Evolutionary conservation across 2,113 vertebrate genomes (phyloP).

Genomic region (Mohoua ochrocephala): DNA sequence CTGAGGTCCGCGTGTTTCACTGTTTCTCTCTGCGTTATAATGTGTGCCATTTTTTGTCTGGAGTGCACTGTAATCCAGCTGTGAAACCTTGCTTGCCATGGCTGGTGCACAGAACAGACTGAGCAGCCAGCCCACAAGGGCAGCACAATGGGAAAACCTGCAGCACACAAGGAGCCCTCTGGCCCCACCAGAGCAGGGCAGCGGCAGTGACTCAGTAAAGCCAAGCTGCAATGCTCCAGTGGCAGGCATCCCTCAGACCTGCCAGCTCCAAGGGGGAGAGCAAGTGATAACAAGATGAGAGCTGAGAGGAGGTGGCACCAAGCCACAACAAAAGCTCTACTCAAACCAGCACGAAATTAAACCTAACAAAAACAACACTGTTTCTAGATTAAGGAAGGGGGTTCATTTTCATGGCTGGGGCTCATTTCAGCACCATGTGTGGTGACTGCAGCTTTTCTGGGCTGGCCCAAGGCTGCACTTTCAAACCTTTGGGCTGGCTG

Average conservation of each 20-base stretch:
- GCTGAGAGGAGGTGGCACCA: neutral
- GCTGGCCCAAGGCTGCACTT: neutral
- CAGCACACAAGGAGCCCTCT: neutral
- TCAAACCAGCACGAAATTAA: neutral
- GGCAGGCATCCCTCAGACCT: neutral
- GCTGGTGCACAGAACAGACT: neutral
- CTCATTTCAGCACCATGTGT: neutral
- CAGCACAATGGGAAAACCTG: neutral
- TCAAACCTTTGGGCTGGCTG: neutral
- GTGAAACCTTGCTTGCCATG: neutral
- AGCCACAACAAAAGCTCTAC: neutral
- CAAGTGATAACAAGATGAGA: neutral
- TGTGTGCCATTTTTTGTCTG: neutral
- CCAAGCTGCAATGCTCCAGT: neutral
- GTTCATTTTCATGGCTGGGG: neutral
- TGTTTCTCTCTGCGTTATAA: neutral
- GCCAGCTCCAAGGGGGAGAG: neutral
- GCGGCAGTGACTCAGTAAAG: neutral
- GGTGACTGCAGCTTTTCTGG: neutral
- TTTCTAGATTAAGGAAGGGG: neutral
- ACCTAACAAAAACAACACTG: neutral
- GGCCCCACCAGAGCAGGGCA: neutral
- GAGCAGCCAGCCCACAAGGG: neutral
- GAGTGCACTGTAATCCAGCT: neutral
- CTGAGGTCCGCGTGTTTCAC: accelerated